Base-by-base conservation (phyloP, 2,888 invertebrate species). In the Cephus sareptanus region DNA sequence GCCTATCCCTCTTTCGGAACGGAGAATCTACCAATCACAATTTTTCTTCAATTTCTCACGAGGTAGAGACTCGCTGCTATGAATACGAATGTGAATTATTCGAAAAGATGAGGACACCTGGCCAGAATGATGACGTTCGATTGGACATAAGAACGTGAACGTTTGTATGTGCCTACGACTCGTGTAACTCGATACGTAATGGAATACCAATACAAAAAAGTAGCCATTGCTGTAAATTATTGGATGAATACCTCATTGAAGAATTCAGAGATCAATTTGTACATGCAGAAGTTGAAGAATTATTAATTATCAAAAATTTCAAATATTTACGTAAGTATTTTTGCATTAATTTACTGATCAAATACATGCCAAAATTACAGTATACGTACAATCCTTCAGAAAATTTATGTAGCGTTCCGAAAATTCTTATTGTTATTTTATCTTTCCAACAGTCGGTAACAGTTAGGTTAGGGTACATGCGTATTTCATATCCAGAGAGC, bases 81-180 rank as follows among this genome's bases (percentile, higher is more conserved):
- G 71, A 71, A 71, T 71, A 71, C 68, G 15, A 75, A 75, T 34
- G 40, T 37, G 71, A 40, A 71, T 33, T 34, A 76, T 34, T 6
- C 74, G 11, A 34, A 37, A 15, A 15, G 37, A 74, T 35, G 35
- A 13, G 74, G 74, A 37, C 34, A 74, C 74, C 74, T 35, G 74
- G 74, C 23, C 23, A 37, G 74, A 15, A 35, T 12, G 74, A 30
- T 74, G 74, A 74, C 37, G 12, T 71, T 71, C 33, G 23, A 71
- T 34, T 34, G 34, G 34, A 71, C 33, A 71, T 71, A n/a, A 71
- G 31, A 12, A 31, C 23, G 56, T 23, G 15, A 56, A 56, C 56
- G 33, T 33, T 33, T 71, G 34, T 71, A 35, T 35, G 35, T 35
- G 35, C 35, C 35, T 12, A 71, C 31, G 23, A 71, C 33, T 71